Percentiles rank a stretch among this genome's conserved stretches.
Conservation (phyloP, 2,113 vertebrate species). For the Steatornis caripensis region DNA sequence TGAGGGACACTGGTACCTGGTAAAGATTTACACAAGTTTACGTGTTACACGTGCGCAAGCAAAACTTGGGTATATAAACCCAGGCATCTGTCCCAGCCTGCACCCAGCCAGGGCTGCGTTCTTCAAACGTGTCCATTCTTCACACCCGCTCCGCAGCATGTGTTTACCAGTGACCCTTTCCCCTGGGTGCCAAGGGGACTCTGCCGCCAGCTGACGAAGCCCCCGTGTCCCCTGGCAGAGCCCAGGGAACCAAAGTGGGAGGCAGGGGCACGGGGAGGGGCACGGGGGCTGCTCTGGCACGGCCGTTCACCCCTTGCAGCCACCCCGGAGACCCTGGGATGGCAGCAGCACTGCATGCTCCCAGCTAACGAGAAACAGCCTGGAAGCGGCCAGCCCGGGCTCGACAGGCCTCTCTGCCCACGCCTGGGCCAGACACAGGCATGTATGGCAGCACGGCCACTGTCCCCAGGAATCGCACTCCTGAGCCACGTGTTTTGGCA, state of each 20-base stretch:
- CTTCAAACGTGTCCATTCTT: neutral
- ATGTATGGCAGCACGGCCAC: rapidly evolving
- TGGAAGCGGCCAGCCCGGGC: rapidly evolving
- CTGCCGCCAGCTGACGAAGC: neutral
- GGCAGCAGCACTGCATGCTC: rapidly evolving
- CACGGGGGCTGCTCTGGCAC: neutral
- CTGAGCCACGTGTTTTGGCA: neutral
- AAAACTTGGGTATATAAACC: neutral
- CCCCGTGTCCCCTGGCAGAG: neutral
- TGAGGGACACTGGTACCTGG: neutral
- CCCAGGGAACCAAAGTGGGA: neutral
- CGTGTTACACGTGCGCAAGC: rapidly evolving
- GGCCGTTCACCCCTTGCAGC: neutral
- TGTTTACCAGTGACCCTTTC: neutral
- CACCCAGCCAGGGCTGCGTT: rapidly evolving
- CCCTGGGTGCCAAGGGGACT: neutral
- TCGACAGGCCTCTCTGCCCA: neutral
- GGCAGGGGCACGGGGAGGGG: too few relatives aligned
- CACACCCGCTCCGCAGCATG: rapidly evolving
- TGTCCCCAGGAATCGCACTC: neutral
- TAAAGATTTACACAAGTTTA: neutral
- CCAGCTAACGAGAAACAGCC: rapidly evolving
- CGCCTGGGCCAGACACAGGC: neutral
- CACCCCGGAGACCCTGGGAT: neutral
- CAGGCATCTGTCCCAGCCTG: neutral